Conservation (phyloP, 2,797 vertebrate genomes). For the Florisuga fusca region DNA sequence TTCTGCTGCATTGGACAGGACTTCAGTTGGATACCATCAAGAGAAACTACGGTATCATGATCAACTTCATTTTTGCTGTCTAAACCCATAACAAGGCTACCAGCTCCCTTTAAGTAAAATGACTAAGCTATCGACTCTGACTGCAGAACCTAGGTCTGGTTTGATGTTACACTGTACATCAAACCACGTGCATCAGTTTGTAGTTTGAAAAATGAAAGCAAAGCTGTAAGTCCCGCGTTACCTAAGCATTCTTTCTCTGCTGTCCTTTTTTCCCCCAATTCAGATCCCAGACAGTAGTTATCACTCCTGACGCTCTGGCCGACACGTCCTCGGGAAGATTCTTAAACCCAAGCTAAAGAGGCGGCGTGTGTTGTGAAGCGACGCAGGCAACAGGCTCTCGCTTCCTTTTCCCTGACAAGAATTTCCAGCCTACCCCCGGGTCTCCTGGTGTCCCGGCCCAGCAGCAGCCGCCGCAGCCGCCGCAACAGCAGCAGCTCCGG, state of each 20-base stretch:
- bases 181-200: conserved; percentile 67
- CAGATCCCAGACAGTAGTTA: conserved; percentile 70
- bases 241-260: conserved; percentile 76
- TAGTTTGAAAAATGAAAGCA: conserved; percentile 60
- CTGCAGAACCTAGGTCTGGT: conserved; percentile 73
- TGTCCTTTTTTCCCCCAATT: conserved; percentile 40
- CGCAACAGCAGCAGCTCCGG: too few species aligned
- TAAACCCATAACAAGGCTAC: conserved; percentile 66
- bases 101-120: conserved; percentile 76
- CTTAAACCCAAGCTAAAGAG: conserved; percentile 56
- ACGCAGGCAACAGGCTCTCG: conserved; percentile 72
- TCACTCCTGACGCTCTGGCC: conserved; percentile 66
- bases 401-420: conserved; percentile 30
- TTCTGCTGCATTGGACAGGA: conserved; percentile 68
- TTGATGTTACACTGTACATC: conserved; percentile 43
- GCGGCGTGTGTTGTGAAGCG: conserved; percentile 59
- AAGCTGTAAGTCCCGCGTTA: conserved; percentile 71
- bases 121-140: conserved; percentile 78
- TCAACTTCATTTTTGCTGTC: conserved; percentile 66
- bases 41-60: conserved; percentile 52
- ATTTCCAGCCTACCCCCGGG: conserved; percentile 57
- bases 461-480: conserved; percentile 39
- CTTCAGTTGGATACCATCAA: conserved; percentile 45
- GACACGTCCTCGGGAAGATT: conserved; percentile 66
- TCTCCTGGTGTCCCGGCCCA: conserved; percentile 25